Base-by-base conservation (phyloP, 2,113 vertebrate species). In the Spheniscus mendiculus region DNA sequence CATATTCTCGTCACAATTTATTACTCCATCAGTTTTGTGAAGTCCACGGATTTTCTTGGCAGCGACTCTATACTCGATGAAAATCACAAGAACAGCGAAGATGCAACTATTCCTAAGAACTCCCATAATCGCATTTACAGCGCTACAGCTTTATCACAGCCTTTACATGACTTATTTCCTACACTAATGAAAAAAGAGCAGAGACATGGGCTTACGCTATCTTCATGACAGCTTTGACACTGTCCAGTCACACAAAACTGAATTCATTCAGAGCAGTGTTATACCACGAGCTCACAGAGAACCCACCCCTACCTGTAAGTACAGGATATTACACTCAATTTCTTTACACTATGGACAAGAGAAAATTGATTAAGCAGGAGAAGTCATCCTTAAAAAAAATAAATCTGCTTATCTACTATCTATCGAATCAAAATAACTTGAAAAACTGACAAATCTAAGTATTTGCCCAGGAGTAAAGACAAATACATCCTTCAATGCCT, bases 1-100 rank as follows among this genome's bases (percentile, higher is more conserved):
- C 50, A 30, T 6, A 10, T 38, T 61, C 63, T 38, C 3, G 1
- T 27, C 36, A 26, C 0, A 0, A 74, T 71, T 91, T 50, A 58
- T 63, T 36, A 59, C 40, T 77, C 81, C 59, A 19, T 9, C 47
- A n/a, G 17, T 36, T 83, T 9, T 23, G 56, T 23, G 73, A 90
- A 40, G 70, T 55, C 53, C 59, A 49, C 16, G 32, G 47, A 55
- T 88, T 67, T 85, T n/a, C 62, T 29, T 17, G 0, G 53, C 80
- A 53, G n/a, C 6, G 2, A 38, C 63, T 70, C 32, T 8, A 8
- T 3, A 22, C 69, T 50, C 14, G 69, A 62, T 30, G 84, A 58
- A 66, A 62, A 58, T 12, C 77, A 36, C 36, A 12, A 12, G 25
- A 59, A 25, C 5, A 38, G 34, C 17, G 34, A 30, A 40, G 59